Evolutionary conservation across 2,797 vertebrate species (phyloP), one percentile per base, ranked within the genome.

Genomic region (Enteromius anoplus): DNA sequence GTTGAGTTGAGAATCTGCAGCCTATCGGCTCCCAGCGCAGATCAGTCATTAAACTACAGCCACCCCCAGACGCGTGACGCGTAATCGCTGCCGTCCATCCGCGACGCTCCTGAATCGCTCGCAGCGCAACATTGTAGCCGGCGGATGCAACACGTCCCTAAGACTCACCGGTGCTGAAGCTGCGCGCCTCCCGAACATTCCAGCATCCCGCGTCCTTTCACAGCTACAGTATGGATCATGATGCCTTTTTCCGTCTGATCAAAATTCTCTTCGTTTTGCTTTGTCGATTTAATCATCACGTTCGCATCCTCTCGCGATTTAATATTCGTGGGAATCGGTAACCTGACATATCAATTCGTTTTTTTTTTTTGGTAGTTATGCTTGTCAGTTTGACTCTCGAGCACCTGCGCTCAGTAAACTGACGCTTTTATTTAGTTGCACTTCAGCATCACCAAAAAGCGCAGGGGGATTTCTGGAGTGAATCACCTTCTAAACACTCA

Each of bases 101-200:
- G 72, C 71, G 47, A 32, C 73, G 68, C 69, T 45, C 55, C 53
- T 62, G 37, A n/a, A 49, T 34, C 72, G 81, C 72, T 76, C 81
- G 64, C 58, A 82, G 32, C 79, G 69, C 79, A 82, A 75, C 70
- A 73, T 2, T 71, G 66, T 49, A 64, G 58, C 62, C 34, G 72
- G 49, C 17, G 72, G 72, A 68, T 71, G 84, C 84, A 80, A 85
- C 78, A 75, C 84, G 72, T 85, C 72, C 21, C 51, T 76, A 34
- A 42, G 72, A 75, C 71, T 76, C n/a, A 15, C 64, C 55, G 84
- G 55, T 77, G 64, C 84, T 75, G 83, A 79, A 73, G 69, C 83
- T 60, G 69, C 60, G 71, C 68, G 69, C 76, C 53, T 37, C 21
- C 26, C 64, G 21, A 19, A 34, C 64, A 81, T 75, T 76, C 62